Base-by-base conservation (phyloP, 2,113 vertebrate genomes). In the Equus przewalskii region DNA sequence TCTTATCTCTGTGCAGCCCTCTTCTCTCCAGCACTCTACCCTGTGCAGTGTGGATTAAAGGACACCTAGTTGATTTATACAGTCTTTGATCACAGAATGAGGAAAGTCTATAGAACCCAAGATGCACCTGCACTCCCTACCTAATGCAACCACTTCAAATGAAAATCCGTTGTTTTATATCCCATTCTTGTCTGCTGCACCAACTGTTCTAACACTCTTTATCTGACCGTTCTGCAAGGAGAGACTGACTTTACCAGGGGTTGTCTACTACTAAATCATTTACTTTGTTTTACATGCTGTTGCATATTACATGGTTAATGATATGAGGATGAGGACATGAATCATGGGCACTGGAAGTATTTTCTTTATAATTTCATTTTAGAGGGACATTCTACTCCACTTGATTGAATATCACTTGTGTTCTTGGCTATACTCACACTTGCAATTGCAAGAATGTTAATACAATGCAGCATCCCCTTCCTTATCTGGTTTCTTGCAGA, bases 311-410 rank as follows among this genome's bases (percentile, higher is more conserved):
- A 6, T 15, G 19, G 6, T 46, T 41, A 69, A 15, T 36, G n/a
- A 10, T 18, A 60, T 6, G 12, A 16, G 14, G 28, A 54, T 6
- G 2, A 28, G 5, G 19, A 36, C 33, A 19, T 7, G 14, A 0
- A 54, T 46, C 46, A 36, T 10, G 33, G 18, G 11, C 26, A 41
- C 12, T 41, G n/a, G 15, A 81, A 54, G 2, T 62, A 18, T 4
- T 4, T 3, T 28, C 33, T 5, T 33, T 19, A 8, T 2, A n/a
- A 72, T 26, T 49, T 85, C 41, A 49, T 69, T 51, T 18, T 16
- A 30, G 8, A 87, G 15, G 8, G 0, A 2, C 7, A 19, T 12
- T 46, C 28, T 36, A 13, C 19, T 60, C 12, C n/a, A 28, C 41
- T 56, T 69, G 58, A 3, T 13, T 70, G 10, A 54, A 12, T 7